Conservation (phyloP, 1,140 invertebrate species). For the Panulirus ornatus region DNA sequence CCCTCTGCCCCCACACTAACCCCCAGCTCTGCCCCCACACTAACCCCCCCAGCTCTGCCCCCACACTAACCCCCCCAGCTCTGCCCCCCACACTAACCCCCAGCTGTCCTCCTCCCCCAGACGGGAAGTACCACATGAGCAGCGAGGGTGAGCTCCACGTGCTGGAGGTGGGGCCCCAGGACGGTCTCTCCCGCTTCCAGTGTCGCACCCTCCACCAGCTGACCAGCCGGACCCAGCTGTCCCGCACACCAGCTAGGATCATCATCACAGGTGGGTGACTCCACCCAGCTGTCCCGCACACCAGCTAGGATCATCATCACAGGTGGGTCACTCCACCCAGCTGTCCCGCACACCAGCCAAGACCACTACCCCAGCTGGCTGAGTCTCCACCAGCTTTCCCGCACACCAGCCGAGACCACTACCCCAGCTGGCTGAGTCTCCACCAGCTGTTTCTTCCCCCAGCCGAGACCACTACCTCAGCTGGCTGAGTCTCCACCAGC, state of each 20-base stretch:
- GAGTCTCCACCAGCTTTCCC: constrained; percentile 81
- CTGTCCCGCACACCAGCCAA: constrained; percentile 83
- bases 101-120: constrained; percentile 79
- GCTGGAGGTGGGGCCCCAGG: constrained; percentile 85
- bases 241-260: constrained; percentile 82
- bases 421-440: no score
- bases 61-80: neutral
- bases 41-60: neutral
- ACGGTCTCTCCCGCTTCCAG: constrained; percentile 87
- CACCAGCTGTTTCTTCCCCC: no score
- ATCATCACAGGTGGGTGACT: constrained; percentile 83
- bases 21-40: no score
- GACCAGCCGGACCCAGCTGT: constrained; percentile 84
- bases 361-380: constrained; percentile 83
- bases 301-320: constrained; percentile 83
- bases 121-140: constrained; percentile 90
- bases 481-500: no score
- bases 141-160: constrained; percentile 91
- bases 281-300: constrained; percentile 82
- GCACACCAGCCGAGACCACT: no score
- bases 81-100: neutral
- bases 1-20: no score
- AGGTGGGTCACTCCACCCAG: constrained; percentile 81
- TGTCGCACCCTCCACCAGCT: constrained; percentile 92
- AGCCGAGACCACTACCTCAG: no score